Conservation (phyloP, 2,888 invertebrate genomes). For the Pristionchus exspectatus region DNA sequence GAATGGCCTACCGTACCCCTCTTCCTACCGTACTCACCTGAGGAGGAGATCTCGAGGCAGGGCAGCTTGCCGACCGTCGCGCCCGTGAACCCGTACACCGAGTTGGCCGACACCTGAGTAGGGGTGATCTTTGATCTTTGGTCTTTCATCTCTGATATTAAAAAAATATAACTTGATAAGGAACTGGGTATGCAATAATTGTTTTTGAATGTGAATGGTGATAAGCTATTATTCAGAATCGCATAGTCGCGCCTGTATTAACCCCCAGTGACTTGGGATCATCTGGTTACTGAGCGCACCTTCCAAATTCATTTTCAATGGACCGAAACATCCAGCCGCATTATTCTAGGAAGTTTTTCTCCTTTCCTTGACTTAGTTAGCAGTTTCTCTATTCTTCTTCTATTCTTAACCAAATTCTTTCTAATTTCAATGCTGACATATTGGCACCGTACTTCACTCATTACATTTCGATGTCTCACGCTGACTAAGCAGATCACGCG, state of each 20-base stretch:
- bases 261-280: not conserved
- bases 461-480: too few species aligned
- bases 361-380: too few species aligned
- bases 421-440: too few species aligned
- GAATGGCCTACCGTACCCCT: too few species aligned
- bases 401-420: too few species aligned
- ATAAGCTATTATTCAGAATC: not conserved
- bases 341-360: too few species aligned
- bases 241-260: not conserved
- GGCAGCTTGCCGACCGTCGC: constrained; percentile 96
- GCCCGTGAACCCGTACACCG: constrained; percentile 99
- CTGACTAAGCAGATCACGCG: too few species aligned
- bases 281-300: not conserved
- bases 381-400: too few species aligned
- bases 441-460: too few species aligned
- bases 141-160: too few species aligned
- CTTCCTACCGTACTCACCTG: constrained; percentile 55
- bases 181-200: not conserved
- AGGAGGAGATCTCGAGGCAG: constrained; percentile 94
- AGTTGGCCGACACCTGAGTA: constrained; percentile 86
- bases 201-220: not conserved
- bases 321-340: too few species aligned
- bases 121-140: not conserved
- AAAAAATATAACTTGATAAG: not conserved
- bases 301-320: too few species aligned